phyloP scores from a whole-genome alignment of 2,888 invertebrate genomes.

The Hedya salicella region DNA sequence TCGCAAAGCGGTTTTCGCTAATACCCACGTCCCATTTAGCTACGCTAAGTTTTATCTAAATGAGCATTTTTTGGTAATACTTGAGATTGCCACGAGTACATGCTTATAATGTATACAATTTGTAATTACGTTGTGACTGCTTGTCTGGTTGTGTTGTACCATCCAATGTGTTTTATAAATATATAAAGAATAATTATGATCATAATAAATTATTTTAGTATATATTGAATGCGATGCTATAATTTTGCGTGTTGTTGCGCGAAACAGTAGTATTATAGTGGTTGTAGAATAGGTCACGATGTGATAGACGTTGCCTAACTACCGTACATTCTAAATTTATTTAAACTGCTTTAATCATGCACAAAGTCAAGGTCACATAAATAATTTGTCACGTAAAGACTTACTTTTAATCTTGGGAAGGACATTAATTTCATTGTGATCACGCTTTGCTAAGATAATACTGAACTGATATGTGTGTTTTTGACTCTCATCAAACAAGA shows the following conservation, averaged over 20 bases:
- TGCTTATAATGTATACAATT: conserved; percentile 26
- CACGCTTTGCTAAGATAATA: background rate
- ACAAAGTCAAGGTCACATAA: conserved; percentile 69
- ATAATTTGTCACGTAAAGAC: conserved; percentile 43
- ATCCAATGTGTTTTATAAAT: conserved; percentile 55
- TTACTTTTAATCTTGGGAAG: background rate
- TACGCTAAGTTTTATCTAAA: background rate
- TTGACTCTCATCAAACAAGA: background rate
- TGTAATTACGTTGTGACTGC: conserved; percentile 43
- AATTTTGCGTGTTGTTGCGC: conserved; percentile 37
- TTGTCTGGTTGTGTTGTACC: conserved; percentile 64
- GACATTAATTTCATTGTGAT: background rate
- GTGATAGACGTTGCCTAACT: conserved; percentile 78
- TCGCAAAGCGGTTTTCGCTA: too few species aligned
- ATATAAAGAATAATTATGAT: conserved; percentile 38
- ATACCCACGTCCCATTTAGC: background rate
- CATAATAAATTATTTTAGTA: conserved; percentile 40
- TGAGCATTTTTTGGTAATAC: conserved; percentile 1
- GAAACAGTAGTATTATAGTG: conserved; percentile 55
- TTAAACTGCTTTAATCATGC: conserved; percentile 74
- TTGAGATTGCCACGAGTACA: conserved; percentile 8
- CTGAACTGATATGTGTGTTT: background rate
- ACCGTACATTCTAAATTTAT: conserved; percentile 62
- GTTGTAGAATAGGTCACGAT: conserved; percentile 70
- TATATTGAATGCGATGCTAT: conserved; percentile 33